Base-by-base conservation (phyloP, 2,888 invertebrate species). In the Hirtodrosophila trivittata region DNA sequence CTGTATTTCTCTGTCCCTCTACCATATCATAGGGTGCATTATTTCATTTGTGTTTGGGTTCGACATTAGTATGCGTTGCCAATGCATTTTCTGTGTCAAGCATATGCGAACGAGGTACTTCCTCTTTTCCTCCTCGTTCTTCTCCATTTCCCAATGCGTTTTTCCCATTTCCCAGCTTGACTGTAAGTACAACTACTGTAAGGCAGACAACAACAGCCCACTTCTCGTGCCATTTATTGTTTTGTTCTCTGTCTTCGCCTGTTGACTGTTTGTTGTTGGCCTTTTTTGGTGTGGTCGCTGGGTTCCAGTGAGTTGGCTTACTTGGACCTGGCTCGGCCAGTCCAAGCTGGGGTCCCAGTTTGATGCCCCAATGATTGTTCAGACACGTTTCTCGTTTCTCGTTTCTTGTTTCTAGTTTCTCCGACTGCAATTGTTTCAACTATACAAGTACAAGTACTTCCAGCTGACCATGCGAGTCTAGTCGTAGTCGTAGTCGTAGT, bases 21-120 rank as follows among this genome's bases (percentile, higher is more conserved):
- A 13, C 18, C n/a, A 38, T 4, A 25, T 6, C n/a, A n/a, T n/a
- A n/a, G n/a, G n/a, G n/a, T 21, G 18, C 18, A 21, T 21, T 21
- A 21, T 39, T 18, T 6, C 9, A 42, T 59, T 30, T 54, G 57
- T 49, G 52, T 49, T 49, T 35, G 4, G 35, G 33, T 8, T 52
- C 30, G 32, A 37, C 67, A 74, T 77, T 84, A 58, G 81, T 84
- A 75, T 84, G 75, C 82, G 59, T 28, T 50, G 59, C 46, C 63
- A 74, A 66, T 68, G 74, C 73, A 73, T 81, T 81, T 81, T 84
- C 60, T 77, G 77, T 81, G 81, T 84, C 84, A 81, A 75, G 64
- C 75, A 73, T 77, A 81, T 80, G 77, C 81, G 80, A 55, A 72
- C 55, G 65, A 51, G 54, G 41, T 49, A 67, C 72, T 71, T 71